These are phyloP conservation scores for Apotomis capreana DNA, from an alignment of 2,888 invertebrate genomes.

Conservation along the genomic window DNA sequence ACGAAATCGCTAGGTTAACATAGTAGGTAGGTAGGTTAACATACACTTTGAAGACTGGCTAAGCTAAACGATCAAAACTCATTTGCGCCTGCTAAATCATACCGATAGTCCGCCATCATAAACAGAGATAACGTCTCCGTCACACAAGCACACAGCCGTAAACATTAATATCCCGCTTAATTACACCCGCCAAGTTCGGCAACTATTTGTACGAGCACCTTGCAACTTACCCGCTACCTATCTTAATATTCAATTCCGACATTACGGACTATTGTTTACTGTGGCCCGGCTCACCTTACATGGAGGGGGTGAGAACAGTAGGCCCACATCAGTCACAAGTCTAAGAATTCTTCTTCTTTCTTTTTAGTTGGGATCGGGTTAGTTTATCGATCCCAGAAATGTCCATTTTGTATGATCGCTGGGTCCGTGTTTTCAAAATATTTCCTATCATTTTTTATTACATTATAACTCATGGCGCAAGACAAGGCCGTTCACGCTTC, in stretches of 20 bases:
- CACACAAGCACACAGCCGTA: constrained; percentile 3
- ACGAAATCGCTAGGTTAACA: too few relatives aligned
- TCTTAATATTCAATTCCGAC: constrained; percentile 41
- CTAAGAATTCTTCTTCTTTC: too few relatives aligned
- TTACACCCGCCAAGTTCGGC: constrained; percentile 15
- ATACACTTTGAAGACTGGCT: too few relatives aligned
- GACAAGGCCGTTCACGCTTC: too few relatives aligned
- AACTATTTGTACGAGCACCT: constrained; percentile 29
- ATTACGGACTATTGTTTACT: constrained; percentile 39
- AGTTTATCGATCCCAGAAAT: too few relatives aligned
- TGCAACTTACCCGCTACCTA: constrained; percentile 20
- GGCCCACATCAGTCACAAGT: background rate
- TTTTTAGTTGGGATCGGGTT: too few relatives aligned
- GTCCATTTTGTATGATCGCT: too few relatives aligned
- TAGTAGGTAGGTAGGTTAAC: too few relatives aligned
- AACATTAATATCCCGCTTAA: constrained; percentile 24
- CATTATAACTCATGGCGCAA: too few relatives aligned
- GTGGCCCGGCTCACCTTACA: constrained; percentile 33
- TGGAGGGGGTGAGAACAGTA: background rate
- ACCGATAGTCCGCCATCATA: background rate
- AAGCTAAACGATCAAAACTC: background rate
- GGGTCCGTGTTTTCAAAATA: too few relatives aligned
- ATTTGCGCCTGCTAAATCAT: background rate
- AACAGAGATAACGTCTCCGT: constrained; percentile 3
- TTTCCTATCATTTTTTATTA: too few relatives aligned